A percentile compares a stretch with the other conserved stretches of the same genome.
Evolutionary conservation across 2,797 vertebrate species (phyloP).

Genomic region (Bradypodion pumilum): DNA sequence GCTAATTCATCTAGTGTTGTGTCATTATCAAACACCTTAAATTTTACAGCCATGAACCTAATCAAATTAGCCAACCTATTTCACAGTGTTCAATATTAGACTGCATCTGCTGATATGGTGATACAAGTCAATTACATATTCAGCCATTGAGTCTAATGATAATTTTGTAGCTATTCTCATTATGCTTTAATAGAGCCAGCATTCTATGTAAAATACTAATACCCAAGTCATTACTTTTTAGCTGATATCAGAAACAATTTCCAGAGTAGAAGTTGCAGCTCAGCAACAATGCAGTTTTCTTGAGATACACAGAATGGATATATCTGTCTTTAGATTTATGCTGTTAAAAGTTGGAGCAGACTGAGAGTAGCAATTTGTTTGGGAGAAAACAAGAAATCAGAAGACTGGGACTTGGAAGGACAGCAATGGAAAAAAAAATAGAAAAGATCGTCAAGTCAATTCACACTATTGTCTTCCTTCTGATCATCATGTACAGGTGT

Average conservation of each 20-base stretch:
- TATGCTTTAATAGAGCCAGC: slow-evolving; percentile 28
- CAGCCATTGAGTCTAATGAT: slow-evolving; percentile 24
- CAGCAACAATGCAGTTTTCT: slow-evolving; percentile 10
- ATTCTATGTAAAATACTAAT: slow-evolving; percentile 29
- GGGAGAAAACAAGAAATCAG: too few relatives aligned
- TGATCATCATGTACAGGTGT: too few relatives aligned
- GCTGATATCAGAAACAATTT: slow-evolving; percentile 11
- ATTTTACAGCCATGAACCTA: slow-evolving; percentile 10
- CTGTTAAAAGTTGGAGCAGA: background rate
- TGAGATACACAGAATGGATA: background rate
- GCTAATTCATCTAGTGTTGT: background rate
- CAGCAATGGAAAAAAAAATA: too few relatives aligned
- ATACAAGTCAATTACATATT: slow-evolving; percentile 33
- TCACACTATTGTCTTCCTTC: too few relatives aligned
- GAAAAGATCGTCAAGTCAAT: too few relatives aligned
- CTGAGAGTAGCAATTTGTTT: background rate
- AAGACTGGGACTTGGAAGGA: too few relatives aligned
- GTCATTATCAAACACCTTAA: slow-evolving; percentile 23
- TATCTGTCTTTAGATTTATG: background rate
- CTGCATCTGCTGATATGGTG: slow-evolving; percentile 30
- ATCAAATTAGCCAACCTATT: slow-evolving; percentile 33
- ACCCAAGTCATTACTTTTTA: slow-evolving; percentile 12
- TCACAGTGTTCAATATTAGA: slow-evolving; percentile 18
- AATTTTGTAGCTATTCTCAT: slow-evolving; percentile 29
- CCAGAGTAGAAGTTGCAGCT: background rate